Percentiles rank a stretch among this genome's conserved stretches.
Conservation (phyloP, 2,888 invertebrate genomes). For the Melieria omissa region DNA sequence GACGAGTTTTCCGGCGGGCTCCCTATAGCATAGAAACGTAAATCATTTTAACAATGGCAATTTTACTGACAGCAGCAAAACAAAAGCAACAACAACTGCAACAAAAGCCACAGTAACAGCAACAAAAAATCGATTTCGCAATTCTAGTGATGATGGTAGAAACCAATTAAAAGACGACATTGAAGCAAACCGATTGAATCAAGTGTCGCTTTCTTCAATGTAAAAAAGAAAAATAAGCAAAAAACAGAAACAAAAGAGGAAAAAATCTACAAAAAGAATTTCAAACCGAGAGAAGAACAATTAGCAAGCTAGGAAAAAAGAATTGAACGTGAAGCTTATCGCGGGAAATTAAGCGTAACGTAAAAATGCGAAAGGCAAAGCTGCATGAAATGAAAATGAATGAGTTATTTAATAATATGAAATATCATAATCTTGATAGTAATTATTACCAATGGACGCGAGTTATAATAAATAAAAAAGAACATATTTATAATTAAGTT, state of each 20-base stretch:
- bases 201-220: conserved; percentile 52
- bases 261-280: conserved; percentile 8
- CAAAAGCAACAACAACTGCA: conserved; percentile 43
- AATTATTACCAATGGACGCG: conserved; percentile 11
- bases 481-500: conserved; percentile 12
- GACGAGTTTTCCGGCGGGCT: conserved; percentile 88
- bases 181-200: conserved; percentile 47
- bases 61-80: conserved; percentile 52
- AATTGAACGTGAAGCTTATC: conserved; percentile 1
- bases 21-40: conserved; percentile 70
- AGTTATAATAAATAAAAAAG: background rate
- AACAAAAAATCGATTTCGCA: conserved; percentile 51
- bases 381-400: conserved; percentile 4
- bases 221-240: conserved; percentile 48
- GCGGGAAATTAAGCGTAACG: conserved; percentile 16
- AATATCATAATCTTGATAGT: conserved; percentile 10
- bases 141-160: conserved; percentile 54
- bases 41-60: conserved; percentile 62
- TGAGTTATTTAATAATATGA: background rate
- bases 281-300: conserved; percentile 4
- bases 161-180: conserved; percentile 52
- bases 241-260: conserved; percentile 39
- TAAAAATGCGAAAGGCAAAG: background rate
- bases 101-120: conserved; percentile 33
- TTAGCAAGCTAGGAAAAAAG: conserved; percentile 5